phyloP scores from a whole-genome alignment of 2,113 vertebrate species.

The Prunella himalayana region DNA sequence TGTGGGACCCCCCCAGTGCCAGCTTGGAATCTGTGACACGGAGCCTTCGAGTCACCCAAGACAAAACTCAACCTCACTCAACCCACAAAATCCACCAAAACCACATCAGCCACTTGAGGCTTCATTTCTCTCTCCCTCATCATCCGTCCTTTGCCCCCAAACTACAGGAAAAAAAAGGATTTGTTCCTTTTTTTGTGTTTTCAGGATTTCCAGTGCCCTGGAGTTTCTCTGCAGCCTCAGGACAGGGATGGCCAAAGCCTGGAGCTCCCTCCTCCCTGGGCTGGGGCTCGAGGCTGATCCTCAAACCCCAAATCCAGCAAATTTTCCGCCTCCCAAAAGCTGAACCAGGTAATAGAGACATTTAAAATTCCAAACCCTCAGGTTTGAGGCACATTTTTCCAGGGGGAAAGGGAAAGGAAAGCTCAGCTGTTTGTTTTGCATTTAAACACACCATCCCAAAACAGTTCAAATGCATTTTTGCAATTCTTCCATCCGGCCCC shows the following conservation, averaged over 20 bases:
- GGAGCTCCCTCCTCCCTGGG: background rate
- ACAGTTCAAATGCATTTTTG: slow-evolving; percentile 42
- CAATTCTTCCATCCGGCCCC: slow-evolving; percentile 18
- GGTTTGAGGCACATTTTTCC: background rate
- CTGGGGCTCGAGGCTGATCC: background rate
- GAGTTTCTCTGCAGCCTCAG: background rate
- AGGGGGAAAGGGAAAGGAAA: background rate
- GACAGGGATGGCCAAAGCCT: background rate
- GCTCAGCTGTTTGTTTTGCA: background rate
- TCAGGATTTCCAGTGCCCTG: background rate
- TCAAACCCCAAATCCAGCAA: background rate
- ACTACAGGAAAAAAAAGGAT: too few relatives aligned
- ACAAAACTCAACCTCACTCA: background rate
- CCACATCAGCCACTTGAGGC: background rate
- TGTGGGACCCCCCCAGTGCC: accelerated
- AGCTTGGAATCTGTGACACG: too few relatives aligned
- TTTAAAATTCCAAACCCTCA: background rate
- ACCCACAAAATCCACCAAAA: background rate
- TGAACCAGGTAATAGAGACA: background rate
- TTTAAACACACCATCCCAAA: background rate
- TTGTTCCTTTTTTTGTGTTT: background rate
- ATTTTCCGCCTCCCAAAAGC: background rate
- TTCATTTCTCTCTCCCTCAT: background rate
- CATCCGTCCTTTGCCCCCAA: background rate
- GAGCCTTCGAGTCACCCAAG: background rate